Percentiles rank a stretch among this genome's conserved stretches.
Evolutionary conservation across 1,140 invertebrate genomes (phyloP).

Genomic region (Pseudomyrmex sp.): DNA sequence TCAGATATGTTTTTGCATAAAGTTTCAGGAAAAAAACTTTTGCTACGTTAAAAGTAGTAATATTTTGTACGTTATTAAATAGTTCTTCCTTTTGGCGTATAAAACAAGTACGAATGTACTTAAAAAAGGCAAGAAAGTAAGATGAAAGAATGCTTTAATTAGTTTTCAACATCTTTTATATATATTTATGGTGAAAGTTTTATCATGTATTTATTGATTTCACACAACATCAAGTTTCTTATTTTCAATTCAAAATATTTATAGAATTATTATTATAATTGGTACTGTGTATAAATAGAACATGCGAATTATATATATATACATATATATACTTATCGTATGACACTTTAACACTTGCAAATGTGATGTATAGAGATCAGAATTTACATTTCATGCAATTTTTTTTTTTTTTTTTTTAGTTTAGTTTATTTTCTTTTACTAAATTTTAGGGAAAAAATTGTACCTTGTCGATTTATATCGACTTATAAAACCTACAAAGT

Average conservation of each 20-base stretch:
- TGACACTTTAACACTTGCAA: not conserved
- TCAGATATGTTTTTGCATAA: too few species aligned
- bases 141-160: not conserved
- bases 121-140: constrained; percentile 9
- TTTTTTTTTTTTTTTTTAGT: not conserved
- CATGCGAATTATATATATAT: constrained; percentile 9
- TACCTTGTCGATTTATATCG: too few species aligned
- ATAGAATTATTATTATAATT: too few species aligned
- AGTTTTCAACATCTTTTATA: not conserved
- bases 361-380: not conserved
- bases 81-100: constrained; percentile 5
- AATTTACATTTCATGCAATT: not conserved
- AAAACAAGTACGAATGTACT: not conserved
- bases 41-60: not conserved
- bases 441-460: too few species aligned
- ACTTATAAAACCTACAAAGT: too few species aligned
- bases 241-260: not conserved
- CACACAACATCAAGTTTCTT: not conserved
- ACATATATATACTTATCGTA: not conserved
- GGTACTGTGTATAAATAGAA: not conserved
- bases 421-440: not conserved
- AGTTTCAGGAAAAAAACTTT: constrained; percentile 29
- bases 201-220: not conserved
- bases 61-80: not conserved
- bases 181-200: not conserved